phyloP scores from a whole-genome alignment of 2,888 invertebrate genomes.

The Sceliomorpha sp. region DNA sequence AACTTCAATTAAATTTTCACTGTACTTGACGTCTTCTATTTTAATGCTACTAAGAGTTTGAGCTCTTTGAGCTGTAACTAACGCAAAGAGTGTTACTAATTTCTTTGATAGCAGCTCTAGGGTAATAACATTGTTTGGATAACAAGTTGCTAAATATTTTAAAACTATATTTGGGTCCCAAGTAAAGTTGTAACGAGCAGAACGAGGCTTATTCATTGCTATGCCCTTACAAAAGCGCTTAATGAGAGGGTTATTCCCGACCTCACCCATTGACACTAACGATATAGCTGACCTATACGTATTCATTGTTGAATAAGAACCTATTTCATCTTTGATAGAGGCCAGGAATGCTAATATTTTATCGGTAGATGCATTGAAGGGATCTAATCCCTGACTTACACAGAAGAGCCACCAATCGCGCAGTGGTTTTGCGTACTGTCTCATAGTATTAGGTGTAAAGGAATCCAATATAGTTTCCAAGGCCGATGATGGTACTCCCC shows the following conservation, averaged over 20 bases:
- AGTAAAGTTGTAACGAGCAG: conserved; percentile 55
- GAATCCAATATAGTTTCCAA: no score
- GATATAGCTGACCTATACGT: conserved; percentile 22
- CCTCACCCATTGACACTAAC: conserved; percentile 1
- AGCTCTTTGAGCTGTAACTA: conserved; percentile 30
- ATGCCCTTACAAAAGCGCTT: conserved; percentile 34
- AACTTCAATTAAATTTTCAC: conserved; percentile 6
- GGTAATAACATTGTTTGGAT: background rate
- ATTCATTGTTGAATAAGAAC: conserved; percentile 13
- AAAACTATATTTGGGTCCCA: conserved; percentile 60
- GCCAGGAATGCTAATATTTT: background rate
- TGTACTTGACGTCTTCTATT: conserved; percentile 7
- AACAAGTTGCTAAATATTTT: background rate
- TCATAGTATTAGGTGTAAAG: no score
- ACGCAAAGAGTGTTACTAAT: conserved; percentile 55
- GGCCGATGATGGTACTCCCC: conserved; percentile 40
- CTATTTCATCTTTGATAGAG: background rate
- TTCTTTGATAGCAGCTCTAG: conserved; percentile 42
- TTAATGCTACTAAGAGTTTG: conserved; percentile 29
- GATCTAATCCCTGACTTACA: background rate
- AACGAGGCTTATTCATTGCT: conserved; percentile 21
- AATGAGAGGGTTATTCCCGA: conserved; percentile 11
- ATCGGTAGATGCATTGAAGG: background rate
- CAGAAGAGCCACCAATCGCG: no score
- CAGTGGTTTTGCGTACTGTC: no score